Conservation (phyloP, 2,888 invertebrate genomes). For the Oscheius myriophilus region DNA sequence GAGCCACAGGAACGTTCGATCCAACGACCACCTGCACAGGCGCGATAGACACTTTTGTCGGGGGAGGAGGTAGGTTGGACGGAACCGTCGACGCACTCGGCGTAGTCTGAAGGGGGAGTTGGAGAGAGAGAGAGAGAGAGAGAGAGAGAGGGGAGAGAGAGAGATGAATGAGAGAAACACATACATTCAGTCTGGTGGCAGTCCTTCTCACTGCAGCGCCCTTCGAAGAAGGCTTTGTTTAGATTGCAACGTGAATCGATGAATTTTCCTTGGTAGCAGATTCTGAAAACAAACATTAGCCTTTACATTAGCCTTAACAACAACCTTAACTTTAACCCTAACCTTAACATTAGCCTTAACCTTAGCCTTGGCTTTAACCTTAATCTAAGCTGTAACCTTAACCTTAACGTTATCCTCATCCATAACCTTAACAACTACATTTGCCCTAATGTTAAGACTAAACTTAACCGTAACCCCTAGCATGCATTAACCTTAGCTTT, state of each 20-base stretch:
- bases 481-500: no score
- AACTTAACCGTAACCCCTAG: no score
- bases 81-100: constrained; percentile 11
- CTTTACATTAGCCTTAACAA: no score
- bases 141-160: background rate
- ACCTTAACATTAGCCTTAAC: no score
- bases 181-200: constrained; percentile 15
- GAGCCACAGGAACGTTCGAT: constrained; percentile 13
- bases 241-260: constrained; percentile 16
- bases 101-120: constrained; percentile 10
- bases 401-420: no score
- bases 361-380: no score
- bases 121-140: background rate
- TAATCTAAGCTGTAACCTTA: no score
- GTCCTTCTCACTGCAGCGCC: constrained; percentile 14
- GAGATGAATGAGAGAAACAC: background rate
- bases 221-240: constrained; percentile 21
- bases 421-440: no score
- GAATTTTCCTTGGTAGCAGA: constrained; percentile 26
- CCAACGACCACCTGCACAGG: constrained; percentile 27
- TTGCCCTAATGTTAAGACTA: no score
- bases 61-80: constrained; percentile 2
- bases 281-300: constrained; percentile 3
- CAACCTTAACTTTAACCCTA: no score
- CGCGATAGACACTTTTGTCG: constrained; percentile 4